A percentile compares a stretch with the other conserved stretches of the same genome.
Evolutionary conservation across 2,888 invertebrate genomes (phyloP).

Genomic region (Cartodere bifasciata): DNA sequence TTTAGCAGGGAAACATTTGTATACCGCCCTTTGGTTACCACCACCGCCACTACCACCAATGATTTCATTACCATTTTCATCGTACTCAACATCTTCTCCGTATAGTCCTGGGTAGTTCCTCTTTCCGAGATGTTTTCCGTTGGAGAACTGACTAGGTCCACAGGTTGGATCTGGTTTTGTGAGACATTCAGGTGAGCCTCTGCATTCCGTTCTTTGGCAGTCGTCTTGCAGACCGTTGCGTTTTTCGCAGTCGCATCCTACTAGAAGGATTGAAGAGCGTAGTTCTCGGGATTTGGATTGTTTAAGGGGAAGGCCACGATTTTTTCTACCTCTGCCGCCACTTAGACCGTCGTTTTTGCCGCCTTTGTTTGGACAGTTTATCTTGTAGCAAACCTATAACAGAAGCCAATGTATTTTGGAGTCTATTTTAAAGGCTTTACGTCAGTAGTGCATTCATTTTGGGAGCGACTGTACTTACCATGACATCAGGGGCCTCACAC

Average conservation of each 20-base stretch:
- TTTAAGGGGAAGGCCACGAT: slow-evolving; percentile 16
- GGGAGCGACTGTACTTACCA: slow-evolving; percentile 29
- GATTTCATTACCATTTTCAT: too few species aligned
- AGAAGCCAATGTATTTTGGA: slow-evolving; percentile 2
- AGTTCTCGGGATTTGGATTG: slow-evolving; percentile 43
- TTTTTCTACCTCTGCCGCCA: slow-evolving; percentile 8
- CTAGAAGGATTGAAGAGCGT: slow-evolving; percentile 39
- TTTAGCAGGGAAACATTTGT: slow-evolving; percentile 21
- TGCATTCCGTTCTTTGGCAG: slow-evolving; percentile 41
- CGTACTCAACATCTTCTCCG: background rate
- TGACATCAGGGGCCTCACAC: slow-evolving; percentile 39
- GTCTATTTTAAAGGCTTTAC: background rate
- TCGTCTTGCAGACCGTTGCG: slow-evolving; percentile 48
- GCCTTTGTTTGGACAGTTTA: slow-evolving; percentile 9
- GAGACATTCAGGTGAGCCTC: slow-evolving; percentile 37
- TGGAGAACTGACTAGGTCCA: slow-evolving; percentile 32
- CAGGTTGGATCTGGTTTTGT: slow-evolving; percentile 38
- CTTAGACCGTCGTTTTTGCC: slow-evolving; percentile 3
- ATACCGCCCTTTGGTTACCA: slow-evolving; percentile 8
- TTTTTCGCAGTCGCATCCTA: slow-evolving; percentile 45
- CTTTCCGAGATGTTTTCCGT: slow-evolving; percentile 28
- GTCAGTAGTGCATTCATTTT: background rate
- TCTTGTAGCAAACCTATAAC: slow-evolving; percentile 21
- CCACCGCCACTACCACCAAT: slow-evolving; percentile 5
- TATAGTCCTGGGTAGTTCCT: slow-evolving; percentile 1